Conservation (phyloP, 2,888 invertebrate species). For the Apoderus coryli region DNA sequence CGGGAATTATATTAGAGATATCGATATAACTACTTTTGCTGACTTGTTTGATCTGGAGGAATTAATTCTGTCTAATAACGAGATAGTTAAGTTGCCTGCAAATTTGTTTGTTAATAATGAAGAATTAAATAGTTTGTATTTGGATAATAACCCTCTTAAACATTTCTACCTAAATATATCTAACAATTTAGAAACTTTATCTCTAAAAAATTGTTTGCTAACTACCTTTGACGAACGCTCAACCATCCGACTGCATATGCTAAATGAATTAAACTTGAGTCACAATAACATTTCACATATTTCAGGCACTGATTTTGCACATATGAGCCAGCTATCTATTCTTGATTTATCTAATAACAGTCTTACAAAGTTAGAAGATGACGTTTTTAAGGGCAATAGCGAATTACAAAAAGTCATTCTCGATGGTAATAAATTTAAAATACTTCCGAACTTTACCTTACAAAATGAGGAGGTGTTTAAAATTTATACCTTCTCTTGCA, state of each 20-base stretch:
- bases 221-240: constrained; percentile 48
- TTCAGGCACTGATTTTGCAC: constrained; percentile 51
- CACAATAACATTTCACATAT: constrained; percentile 55
- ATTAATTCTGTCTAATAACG: constrained; percentile 57
- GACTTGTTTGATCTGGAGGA: constrained; percentile 51
- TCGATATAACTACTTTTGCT: constrained; percentile 46
- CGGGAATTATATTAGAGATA: constrained; percentile 47
- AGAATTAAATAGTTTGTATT: constrained; percentile 50
- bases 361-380: constrained; percentile 48
- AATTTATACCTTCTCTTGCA: constrained; percentile 45
- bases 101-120: constrained; percentile 51
- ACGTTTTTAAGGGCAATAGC: constrained; percentile 54
- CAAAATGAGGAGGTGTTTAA: constrained; percentile 14
- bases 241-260: constrained; percentile 40
- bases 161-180: constrained; percentile 46
- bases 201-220: constrained; percentile 54
- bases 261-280: constrained; percentile 45
- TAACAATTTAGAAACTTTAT: constrained; percentile 48
- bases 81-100: constrained; percentile 44
- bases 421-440: constrained; percentile 53
- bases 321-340: constrained; percentile 49
- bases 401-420: constrained; percentile 54
- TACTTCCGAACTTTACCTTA: constrained; percentile 47
- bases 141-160: constrained; percentile 53
- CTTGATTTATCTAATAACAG: constrained; percentile 63